Percentiles rank a stretch among this genome's conserved stretches.
Evolutionary conservation across 2,797 vertebrate species (phyloP).

Genomic region (Oreonectes daqikongensis): DNA sequence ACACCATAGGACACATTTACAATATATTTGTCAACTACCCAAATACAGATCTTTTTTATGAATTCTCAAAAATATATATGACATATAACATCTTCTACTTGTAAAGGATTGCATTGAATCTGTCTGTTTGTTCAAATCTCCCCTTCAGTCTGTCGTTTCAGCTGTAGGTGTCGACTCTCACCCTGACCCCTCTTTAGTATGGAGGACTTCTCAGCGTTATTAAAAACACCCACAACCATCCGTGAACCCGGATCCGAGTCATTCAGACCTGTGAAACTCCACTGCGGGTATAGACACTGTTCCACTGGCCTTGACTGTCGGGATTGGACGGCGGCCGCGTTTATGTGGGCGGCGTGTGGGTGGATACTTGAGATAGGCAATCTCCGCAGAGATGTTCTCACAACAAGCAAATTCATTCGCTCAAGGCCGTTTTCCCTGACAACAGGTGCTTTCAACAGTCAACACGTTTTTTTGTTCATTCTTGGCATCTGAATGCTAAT

Average conservation of each 20-base stretch:
- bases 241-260: neutral
- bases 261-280: constrained; percentile 29
- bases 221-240: constrained; percentile 49
- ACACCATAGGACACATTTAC: no score
- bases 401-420: constrained; percentile 16
- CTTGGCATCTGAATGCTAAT: constrained; percentile 24
- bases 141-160: neutral
- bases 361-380: constrained; percentile 59
- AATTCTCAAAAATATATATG: neutral
- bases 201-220: constrained; percentile 35
- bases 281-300: constrained; percentile 35
- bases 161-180: constrained; percentile 4
- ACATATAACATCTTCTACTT: neutral
- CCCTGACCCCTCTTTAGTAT: constrained; percentile 9
- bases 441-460: constrained; percentile 44
- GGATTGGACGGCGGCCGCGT: constrained; percentile 7
- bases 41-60: no score
- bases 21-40: no score
- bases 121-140: neutral
- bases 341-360: constrained; percentile 55
- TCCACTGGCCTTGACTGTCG: constrained; percentile 64
- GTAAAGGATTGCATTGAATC: neutral
- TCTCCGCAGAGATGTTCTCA: constrained; percentile 45
- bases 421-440: constrained; percentile 50
- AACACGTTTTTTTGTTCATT: constrained; percentile 17